Conservation (phyloP, 2,113 vertebrate genomes). For the Rhipidura dahli region DNA sequence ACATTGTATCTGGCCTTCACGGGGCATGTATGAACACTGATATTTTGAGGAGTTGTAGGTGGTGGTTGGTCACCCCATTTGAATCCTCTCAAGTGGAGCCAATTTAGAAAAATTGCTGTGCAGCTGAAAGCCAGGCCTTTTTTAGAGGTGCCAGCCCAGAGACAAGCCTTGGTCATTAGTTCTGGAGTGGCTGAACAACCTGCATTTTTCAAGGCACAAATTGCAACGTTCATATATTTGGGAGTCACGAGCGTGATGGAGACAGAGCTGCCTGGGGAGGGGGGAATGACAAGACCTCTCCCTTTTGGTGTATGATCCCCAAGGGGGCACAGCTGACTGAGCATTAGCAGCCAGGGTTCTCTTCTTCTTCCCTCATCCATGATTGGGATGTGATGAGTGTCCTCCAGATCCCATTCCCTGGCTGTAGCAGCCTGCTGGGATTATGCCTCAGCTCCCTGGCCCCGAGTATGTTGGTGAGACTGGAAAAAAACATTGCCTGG, state of each 20-base stretch:
- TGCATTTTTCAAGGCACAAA: neutral
- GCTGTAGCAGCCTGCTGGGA: neutral
- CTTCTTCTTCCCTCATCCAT: neutral
- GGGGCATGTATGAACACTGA: neutral
- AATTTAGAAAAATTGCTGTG: neutral
- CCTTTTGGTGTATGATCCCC: neutral
- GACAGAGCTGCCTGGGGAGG: neutral
- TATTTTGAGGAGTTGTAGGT: accelerated
- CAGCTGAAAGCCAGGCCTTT: neutral
- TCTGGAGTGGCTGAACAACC: neutral
- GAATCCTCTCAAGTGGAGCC: neutral
- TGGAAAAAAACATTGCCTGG: neutral
- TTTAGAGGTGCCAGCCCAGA: neutral
- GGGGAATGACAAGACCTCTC: neutral
- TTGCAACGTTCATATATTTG: neutral
- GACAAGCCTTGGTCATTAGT: neutral
- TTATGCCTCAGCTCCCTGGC: neutral
- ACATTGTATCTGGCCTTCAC: neutral
- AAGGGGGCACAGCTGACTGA: neutral
- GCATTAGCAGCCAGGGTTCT: neutral
- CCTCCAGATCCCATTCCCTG: neutral
- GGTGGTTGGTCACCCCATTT: neutral
- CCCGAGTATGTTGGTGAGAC: neutral
- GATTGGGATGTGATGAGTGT: accelerated
- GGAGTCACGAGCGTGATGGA: neutral